Conservation (phyloP, 2,888 invertebrate species). For the Boloria selene region DNA sequence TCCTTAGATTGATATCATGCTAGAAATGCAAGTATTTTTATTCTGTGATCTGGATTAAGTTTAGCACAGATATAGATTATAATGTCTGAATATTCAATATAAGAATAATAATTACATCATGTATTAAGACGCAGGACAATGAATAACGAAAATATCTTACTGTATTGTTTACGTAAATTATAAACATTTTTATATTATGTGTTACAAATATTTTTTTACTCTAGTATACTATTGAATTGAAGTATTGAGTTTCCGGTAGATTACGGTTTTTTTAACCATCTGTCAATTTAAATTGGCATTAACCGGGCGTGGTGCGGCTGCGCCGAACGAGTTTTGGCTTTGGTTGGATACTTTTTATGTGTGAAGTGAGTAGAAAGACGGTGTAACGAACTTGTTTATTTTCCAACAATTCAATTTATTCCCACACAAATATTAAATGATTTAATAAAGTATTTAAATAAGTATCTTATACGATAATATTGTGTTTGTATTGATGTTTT, state of each 20-base stretch:
- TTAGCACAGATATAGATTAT: too few species aligned
- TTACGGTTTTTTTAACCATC: constrained; percentile 10
- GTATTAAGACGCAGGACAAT: too few species aligned
- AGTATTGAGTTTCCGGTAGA: constrained; percentile 5
- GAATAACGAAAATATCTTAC: too few species aligned
- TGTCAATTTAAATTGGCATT: constrained; percentile 46
- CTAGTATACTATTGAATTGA: too few species aligned
- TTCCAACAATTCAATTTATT: constrained; percentile 54
- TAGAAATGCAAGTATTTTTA: too few species aligned
- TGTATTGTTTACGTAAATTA: too few species aligned
- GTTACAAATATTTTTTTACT: too few species aligned
- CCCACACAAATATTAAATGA: constrained; percentile 19
- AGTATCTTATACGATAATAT: background rate
- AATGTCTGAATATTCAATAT: too few species aligned
- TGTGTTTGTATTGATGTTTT: constrained; percentile 45
- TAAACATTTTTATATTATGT: too few species aligned
- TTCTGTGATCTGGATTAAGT: too few species aligned
- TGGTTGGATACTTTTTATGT: constrained; percentile 51
- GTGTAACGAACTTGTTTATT: constrained; percentile 65
- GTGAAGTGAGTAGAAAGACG: constrained; percentile 68
- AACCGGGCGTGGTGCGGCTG: constrained; percentile 79
- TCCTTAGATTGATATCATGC: too few species aligned
- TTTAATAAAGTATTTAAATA: background rate
- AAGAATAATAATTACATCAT: too few species aligned
- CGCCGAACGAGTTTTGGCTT: constrained; percentile 55